Conservation (phyloP, 2,113 vertebrate genomes). For the Phaethornis superciliosus region DNA sequence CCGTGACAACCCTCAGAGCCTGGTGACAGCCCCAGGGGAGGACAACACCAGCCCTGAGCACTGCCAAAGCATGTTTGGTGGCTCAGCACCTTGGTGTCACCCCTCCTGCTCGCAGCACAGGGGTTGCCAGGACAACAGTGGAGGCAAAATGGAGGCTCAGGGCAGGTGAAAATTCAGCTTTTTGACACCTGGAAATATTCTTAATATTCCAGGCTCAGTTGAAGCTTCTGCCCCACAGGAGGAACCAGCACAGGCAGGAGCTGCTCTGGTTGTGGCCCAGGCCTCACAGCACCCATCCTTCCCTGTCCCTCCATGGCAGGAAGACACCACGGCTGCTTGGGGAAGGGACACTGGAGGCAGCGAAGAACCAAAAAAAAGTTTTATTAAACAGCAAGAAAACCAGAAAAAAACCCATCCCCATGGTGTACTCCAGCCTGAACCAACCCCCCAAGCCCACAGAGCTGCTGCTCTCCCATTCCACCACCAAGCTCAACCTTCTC, state of each 20-base stretch:
- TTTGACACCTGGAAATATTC: background rate
- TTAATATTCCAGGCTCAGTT: no score
- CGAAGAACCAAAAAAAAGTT: background rate
- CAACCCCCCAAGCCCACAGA: background rate
- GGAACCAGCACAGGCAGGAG: background rate
- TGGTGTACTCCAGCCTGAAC: background rate
- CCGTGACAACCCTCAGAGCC: background rate
- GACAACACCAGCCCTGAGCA: background rate
- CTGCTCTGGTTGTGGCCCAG: background rate
- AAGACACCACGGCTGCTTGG: background rate
- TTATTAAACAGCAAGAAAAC: conserved; percentile 50
- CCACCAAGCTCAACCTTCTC: background rate
- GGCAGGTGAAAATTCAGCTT: background rate
- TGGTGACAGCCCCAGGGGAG: accelerated
- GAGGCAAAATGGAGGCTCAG: background rate
- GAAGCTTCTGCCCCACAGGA: background rate
- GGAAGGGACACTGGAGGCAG: background rate
- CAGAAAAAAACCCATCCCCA: background rate
- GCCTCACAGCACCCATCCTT: no score
- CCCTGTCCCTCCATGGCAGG: background rate
- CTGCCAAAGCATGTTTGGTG: no score
- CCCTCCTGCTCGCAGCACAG: background rate
- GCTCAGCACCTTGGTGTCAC: background rate
- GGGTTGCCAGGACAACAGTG: background rate
- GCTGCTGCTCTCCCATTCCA: background rate